These are phyloP conservation scores for Vandiemenella viatica DNA, from an alignment of 2,888 invertebrate species.

Conservation along the genomic window DNA sequence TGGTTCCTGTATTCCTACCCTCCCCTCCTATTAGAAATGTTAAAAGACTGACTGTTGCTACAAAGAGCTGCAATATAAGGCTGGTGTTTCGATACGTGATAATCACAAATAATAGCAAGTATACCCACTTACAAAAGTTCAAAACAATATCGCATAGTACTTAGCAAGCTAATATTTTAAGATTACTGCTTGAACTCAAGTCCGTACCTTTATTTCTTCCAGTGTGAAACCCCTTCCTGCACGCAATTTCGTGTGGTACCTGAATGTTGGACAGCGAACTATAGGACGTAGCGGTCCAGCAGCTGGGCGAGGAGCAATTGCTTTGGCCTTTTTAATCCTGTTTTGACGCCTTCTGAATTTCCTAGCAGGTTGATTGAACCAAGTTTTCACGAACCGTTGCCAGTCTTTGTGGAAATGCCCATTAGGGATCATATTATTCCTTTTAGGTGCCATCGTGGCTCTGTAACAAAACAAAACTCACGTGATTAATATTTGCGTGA, in stretches of 20 bases:
- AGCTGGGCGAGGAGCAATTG: conserved; percentile 84
- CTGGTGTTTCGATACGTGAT: no score
- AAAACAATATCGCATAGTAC: no score
- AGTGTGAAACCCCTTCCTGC: conserved; percentile 93
- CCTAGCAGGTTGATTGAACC: conserved; percentile 98
- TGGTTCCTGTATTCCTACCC: conserved; percentile 69
- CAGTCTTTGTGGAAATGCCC: conserved; percentile 99
- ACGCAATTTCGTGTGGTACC: conserved; percentile 90
- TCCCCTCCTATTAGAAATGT: no score
- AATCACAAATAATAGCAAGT: no score
- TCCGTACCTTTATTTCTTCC: conserved; percentile 82
- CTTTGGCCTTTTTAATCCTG: conserved; percentile 82
- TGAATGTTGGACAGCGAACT: conserved; percentile 84
- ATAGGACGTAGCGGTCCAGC: conserved; percentile 76
- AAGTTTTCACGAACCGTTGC: conserved; percentile 92
- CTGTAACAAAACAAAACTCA: conserved; percentile 28
- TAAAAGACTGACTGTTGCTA: no score
- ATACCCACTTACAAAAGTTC: no score
- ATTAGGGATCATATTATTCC: conserved; percentile 99
- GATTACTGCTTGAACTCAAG: conserved; percentile 88
- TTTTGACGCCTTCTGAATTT: conserved; percentile 77
- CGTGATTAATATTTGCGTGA: no score
- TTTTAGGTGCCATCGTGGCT: conserved; percentile 58
- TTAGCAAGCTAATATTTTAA: no score
- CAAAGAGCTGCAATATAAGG: no score